These are phyloP conservation scores for Chrysogorgia sp. DNA, from an alignment of 92 coral and sea anemone species.

Conservation along the genomic window DNA sequence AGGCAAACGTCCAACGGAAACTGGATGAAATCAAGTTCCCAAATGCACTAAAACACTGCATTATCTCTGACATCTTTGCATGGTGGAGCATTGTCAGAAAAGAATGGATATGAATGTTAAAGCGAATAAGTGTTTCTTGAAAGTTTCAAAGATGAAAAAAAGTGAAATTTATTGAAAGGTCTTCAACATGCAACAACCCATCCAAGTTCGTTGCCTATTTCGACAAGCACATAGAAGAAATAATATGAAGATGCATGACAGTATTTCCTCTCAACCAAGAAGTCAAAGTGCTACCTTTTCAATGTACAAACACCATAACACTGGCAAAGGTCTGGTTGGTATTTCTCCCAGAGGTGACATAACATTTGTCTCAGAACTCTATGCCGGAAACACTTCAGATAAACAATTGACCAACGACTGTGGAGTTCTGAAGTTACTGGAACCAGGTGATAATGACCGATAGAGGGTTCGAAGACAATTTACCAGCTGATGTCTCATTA, in stretches of 20 bases:
- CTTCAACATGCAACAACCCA: slow-evolving; percentile 52
- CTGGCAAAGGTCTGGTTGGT: no score
- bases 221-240: slow-evolving; percentile 47
- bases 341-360: no score
- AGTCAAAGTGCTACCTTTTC: no score
- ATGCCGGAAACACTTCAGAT: no score
- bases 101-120: slow-evolving; percentile 44
- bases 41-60: slow-evolving; percentile 6
- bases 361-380: no score
- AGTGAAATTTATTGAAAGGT: slow-evolving; percentile 24
- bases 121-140: slow-evolving; percentile 20
- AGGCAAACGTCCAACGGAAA: slow-evolving; percentile 49
- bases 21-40: slow-evolving; percentile 53
- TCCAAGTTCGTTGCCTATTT: slow-evolving; percentile 58
- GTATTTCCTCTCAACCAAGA: no score
- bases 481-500: no score
- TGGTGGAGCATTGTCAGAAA: slow-evolving; percentile 40
- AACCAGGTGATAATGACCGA: no score
- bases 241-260: slow-evolving; percentile 48
- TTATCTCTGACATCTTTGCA: slow-evolving; percentile 53
- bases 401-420: no score
- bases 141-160: slow-evolving; percentile 39
- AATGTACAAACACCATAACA: no score
- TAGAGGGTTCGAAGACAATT: no score
- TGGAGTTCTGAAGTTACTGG: no score